These are phyloP conservation scores for Ophion costatus DNA, from an alignment of 2,888 invertebrate genomes.

Conservation along the genomic window DNA sequence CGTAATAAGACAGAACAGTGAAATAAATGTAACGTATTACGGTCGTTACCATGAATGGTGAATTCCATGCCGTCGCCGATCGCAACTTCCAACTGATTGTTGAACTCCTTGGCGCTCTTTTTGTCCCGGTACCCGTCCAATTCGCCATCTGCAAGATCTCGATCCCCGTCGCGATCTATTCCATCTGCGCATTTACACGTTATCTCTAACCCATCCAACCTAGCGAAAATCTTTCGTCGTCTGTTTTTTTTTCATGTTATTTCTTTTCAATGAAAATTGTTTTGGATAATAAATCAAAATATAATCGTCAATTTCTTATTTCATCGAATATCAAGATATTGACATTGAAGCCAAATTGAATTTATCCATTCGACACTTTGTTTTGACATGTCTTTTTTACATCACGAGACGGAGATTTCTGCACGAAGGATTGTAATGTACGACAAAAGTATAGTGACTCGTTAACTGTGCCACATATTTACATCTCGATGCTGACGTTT, in stretches of 20 bases:
- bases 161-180: conserved; percentile 86
- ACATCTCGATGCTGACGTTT: conserved; percentile 30
- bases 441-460: background rate
- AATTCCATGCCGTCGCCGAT: conserved; percentile 97
- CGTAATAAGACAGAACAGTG: background rate
- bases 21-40: background rate
- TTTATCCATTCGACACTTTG: background rate
- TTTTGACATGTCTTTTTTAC: background rate
- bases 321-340: conserved; percentile 30
- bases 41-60: conserved; percentile 91
- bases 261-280: conserved; percentile 20
- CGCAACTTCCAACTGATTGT: conserved; percentile 92
- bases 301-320: conserved; percentile 13
- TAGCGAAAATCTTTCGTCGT: conserved; percentile 28
- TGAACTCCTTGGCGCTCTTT: conserved; percentile 90
- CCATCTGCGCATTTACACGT: conserved; percentile 85
- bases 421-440: background rate
- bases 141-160: conserved; percentile 92
- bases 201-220: conserved; percentile 77
- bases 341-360: background rate
- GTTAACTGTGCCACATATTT: background rate
- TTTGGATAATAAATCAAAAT: conserved; percentile 34
- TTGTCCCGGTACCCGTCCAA: conserved; percentile 91
- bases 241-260: conserved; percentile 14
- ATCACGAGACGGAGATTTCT: background rate